Evolutionary conservation across 2,113 vertebrate genomes (phyloP), one percentile per base, ranked within the genome.

Genomic region (Atrichornis clamosus): DNA sequence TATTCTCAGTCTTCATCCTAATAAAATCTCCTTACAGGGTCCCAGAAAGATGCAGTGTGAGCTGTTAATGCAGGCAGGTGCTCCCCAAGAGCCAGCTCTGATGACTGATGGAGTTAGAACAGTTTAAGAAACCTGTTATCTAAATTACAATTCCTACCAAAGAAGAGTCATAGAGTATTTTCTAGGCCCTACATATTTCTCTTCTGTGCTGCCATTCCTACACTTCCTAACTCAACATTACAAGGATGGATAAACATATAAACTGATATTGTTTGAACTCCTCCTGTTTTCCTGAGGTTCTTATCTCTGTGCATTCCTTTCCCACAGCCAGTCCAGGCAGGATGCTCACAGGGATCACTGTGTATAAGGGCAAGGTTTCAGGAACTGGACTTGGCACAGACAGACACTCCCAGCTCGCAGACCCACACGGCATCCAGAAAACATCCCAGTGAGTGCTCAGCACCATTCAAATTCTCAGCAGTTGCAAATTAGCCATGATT

Each of bases 401-500:
- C 8, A 22, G 27, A 46, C 2, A 3, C 39, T 28, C 19, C 2
- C 49, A 87, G 83, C 85, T 50, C 3, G 2, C 76, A 58, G 59
- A 84, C 60, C 50, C 78, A 74, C 50, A 16, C 1, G 0, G 49
- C 53, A 84, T 80, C 86, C 91, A 84, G 52, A 83, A 85, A 90
- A 90, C 44, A 68, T 8, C 60, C 60, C 44, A 75, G 60, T 7
- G 33, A 87, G 32, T 9, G 46, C 52, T 52, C 90, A 64, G 84
- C 44, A 52, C 41, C 64, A 89, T 72, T 86, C 86, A 81, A 81
- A 89, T 63, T 18, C 86, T 72, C 60, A 41, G 65, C 73, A 39
- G 30, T 49, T 76, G 64, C 52, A 92, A 94, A 96, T 93, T 78
- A 92, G 92, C 63, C 86, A 69, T 89, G 92, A 96, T 96, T 96